Evolutionary conservation across 2,797 vertebrate species (phyloP), one percentile per base, ranked within the genome.

Genomic region (Sciaenops ocellatus): DNA sequence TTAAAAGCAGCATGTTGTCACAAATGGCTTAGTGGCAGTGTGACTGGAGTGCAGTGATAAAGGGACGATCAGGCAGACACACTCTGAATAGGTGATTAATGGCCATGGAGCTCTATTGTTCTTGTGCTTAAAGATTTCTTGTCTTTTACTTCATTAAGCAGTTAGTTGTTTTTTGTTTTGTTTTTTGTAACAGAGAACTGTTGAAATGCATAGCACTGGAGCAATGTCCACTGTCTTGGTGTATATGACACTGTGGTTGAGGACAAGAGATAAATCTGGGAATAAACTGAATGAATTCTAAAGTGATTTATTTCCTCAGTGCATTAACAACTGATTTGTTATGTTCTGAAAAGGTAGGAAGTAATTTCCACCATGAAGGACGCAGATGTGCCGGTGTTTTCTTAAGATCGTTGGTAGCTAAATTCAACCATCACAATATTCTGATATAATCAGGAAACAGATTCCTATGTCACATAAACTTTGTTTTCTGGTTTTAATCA

Each of bases 91-190:
- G 76, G 89, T 94, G 92, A 95, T 93, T 93, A 93, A 94, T 92
- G 80, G 77, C 77, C 81, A 70, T 20, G 22, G 60, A 75, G 83
- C 87, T 87, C 84, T 72, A 90, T 90, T 92, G 87, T 92, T 93
- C 85, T 78, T 66, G 73, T 87, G 84, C 79, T 84, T 89, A 93
- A 93, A 89, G 92, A 94, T 94, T 92, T 90, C 78, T 89, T 92
- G 89, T 94, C 87, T 66, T 92, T 93, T 86, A 92, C 90, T 90
- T 92, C 88, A 93, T 94, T 93, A 91, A 93, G 90, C 75, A 68
- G 86, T 86, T 83, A 87, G 86, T 93, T 79, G 82, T 26, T 72
- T 85, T 79, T 90, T 83, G 6, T 30, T 30, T 26, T 30, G 6
- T 34, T 34, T 30, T 30, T 38, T 38, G 8, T 72, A 73, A 48